Base-by-base conservation (phyloP, 2,797 vertebrate species). In the Stomatorhinus walkeri region DNA sequence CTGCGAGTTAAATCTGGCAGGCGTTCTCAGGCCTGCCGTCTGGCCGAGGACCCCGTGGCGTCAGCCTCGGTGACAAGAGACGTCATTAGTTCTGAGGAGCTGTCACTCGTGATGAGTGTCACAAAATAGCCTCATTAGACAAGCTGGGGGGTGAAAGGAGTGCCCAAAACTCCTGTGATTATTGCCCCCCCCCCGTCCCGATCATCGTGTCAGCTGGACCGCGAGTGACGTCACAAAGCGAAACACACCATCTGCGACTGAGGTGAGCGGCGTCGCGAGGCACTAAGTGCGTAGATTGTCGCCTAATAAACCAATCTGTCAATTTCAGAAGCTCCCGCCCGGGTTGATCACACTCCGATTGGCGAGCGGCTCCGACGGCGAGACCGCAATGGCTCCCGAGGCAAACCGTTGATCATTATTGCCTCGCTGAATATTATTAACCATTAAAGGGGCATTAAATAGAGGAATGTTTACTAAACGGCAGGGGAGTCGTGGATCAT, bases 81-180 rank as follows among this genome's bases (percentile, higher is more conserved):
- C 48, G 72, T 89, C 85, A 87, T 89, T 89, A 87, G 68, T 52
- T 14, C 89, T 49, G 85, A 89, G 85, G 89, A 61, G 79, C 52
- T 61, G 51, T 89, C 89, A 49, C 85, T 89, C 28, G 16, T 51
- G 10, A 36, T 76, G 85, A 36, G 28, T 36, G 89, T 40, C 49
- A 51, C 85, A 14, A 48, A 81, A 76, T 52, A n/a, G 86, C 36
- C 89, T 89, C 85, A 87, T 89, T 83, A 89, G 76, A 59, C 85
- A 59, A 81, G 68, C 85, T n/a, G 85, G 40, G 40, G 46, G 89
- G 89, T 81, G 68, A 61, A 79, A 16, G 5, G 87, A 56, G 52
- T 1, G 5, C 16, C 56, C 64, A 24, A 79, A 87, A 83, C 76
- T 46, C 40, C 81, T 88, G 56, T 48, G 40, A 88, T 85, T 56